A percentile compares a stretch with the other conserved stretches of the same genome.
Conservation (phyloP, 2,113 vertebrate genomes). For the Lepisosteus oculatus region DNA sequence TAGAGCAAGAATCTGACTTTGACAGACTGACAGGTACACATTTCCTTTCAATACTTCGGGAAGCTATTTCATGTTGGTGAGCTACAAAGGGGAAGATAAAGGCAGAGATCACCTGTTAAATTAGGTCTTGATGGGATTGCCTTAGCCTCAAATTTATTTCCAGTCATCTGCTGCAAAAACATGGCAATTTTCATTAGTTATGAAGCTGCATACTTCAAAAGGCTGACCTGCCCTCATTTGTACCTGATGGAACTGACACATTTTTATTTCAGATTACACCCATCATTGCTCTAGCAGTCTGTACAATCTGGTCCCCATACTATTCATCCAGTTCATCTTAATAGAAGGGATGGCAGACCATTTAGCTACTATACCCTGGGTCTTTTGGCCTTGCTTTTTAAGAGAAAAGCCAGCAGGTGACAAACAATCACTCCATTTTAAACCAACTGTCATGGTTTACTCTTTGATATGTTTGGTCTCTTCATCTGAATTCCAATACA, state of each 20-base stretch:
- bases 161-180: constrained; percentile 4
- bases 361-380: not conserved
- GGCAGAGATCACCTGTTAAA: constrained; percentile 2
- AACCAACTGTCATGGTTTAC: too few species aligned
- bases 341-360: not conserved
- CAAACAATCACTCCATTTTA: too few species aligned
- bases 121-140: not conserved
- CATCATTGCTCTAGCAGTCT: not conserved
- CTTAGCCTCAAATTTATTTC: constrained; percentile 6
- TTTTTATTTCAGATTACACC: not conserved
- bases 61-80: constrained; percentile 10
- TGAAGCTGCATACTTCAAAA: not conserved
- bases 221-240: not conserved
- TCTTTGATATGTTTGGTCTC: too few species aligned
- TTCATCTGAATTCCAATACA: too few species aligned
- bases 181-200: not conserved
- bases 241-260: not conserved
- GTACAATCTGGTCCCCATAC: not conserved
- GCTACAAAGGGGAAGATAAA: constrained; percentile 6
- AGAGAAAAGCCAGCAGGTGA: too few species aligned
- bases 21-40: constrained; percentile 24
- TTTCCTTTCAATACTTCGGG: constrained; percentile 6
- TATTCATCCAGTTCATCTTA: not conserved
- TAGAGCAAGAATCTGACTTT: constrained; percentile 12
- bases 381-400: not conserved